Percentiles rank a stretch among this genome's conserved stretches.
phyloP scores from a whole-genome alignment of 2,797 vertebrate genomes.

The Rhodeus uyekii region DNA sequence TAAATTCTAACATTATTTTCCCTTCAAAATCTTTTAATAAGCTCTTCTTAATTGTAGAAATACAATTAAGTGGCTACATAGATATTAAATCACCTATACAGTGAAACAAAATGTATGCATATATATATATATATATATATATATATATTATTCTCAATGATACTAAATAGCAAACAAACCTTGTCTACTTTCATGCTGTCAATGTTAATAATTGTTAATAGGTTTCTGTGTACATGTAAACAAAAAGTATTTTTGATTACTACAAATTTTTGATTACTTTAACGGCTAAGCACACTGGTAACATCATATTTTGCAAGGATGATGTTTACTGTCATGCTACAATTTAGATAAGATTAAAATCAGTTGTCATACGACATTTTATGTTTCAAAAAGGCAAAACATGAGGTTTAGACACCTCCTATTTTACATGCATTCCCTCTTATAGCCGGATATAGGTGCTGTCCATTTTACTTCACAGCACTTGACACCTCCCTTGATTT shows the following conservation, averaged over 20 bases:
- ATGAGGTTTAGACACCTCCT: not conserved
- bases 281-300: not conserved
- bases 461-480: not conserved
- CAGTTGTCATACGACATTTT: not conserved
- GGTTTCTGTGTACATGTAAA: not conserved
- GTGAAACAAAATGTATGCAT: not conserved
- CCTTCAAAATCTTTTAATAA: no score
- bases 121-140: no score
- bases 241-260: not conserved
- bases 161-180: not conserved
- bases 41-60: no score
- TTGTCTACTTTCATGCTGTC: not conserved
- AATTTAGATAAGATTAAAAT: not conserved
- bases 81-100: no score
- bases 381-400: not conserved
- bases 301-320: not conserved
- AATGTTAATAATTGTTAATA: not conserved
- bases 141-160: not conserved
- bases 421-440: not conserved
- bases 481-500: conserved; percentile 41
- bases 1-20: no score
- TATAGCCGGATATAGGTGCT: not conserved
- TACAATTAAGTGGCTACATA: no score
- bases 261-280: not conserved
- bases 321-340: not conserved